Base-by-base conservation (phyloP, 2,888 invertebrate species). In the Halictus ligatus region DNA sequence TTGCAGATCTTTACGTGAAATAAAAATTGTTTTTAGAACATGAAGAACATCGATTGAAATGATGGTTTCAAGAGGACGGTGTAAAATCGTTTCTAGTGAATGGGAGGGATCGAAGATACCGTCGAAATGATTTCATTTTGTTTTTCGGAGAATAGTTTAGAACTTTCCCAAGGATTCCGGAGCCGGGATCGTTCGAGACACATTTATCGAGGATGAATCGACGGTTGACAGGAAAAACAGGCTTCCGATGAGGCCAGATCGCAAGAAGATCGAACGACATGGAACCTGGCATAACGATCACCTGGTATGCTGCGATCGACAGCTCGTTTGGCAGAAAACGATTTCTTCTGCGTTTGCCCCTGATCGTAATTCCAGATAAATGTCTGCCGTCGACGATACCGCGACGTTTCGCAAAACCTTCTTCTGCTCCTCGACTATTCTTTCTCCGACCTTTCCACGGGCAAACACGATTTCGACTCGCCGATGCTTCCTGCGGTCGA, bases 251-350 rank as follows among this genome's bases (percentile, higher is more conserved):
- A 78, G 85, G 74, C 40, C 18, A 46, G 40, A 83, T 85, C 84
- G 50, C n/a, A 72, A 29, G 71, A 77, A 78, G 78, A 89, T 81
- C 71, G 78, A 83, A 72, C 77, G 83, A 83, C 85, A 75, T 79
- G 76, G 58, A 74, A 80, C 77, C 58, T 50, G 60, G 60, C 60
- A 74, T 76, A 74, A 80, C 75, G 86, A 84, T 74, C 58, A 75
- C 58, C n/a, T n/a, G 29, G 60, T 25, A 46, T n/a, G 40, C 75
- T 84, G 86, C 21, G 83, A 89, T 88, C 83, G 90, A 86, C 90
- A 83, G 81, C 78, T 89, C 84, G 80, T 88, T 88, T 78, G 29
- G 60, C n/a, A 46, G 73, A 18, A 13, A 73, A 87, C 48, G 78
- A 74, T 81, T 80, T 80, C 80, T 76, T 60, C 18, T 50, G 58